A percentile compares a stretch with the other conserved stretches of the same genome.
These are phyloP conservation scores for Nycticebus coucang DNA, from an alignment of 2,113 vertebrate species.

Conservation along the genomic window DNA sequence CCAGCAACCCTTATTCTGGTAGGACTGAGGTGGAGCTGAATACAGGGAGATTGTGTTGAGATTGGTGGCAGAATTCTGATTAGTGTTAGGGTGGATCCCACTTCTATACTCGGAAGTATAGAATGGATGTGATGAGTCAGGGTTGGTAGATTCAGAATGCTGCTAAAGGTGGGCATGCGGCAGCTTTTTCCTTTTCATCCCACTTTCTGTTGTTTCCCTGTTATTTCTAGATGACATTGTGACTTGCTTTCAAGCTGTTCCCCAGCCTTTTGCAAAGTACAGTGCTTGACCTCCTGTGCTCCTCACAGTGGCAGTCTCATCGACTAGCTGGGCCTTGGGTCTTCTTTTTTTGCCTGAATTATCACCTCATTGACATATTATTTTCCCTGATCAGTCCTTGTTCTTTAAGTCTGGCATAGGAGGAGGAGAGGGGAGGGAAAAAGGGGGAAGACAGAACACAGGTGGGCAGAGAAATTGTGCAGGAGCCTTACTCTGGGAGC, in stretches of 20 bases:
- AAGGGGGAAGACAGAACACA: neutral
- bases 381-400: neutral
- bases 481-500: neutral
- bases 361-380: neutral
- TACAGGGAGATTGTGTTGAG: neutral
- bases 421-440: neutral
- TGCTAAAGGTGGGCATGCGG: neutral
- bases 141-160: neutral
- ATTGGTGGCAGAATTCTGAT: neutral
- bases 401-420: neutral
- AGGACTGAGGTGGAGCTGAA: conserved; percentile 63
- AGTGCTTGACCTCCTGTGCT: neutral
- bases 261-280: neutral
- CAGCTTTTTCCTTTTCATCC: neutral
- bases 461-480: neutral
- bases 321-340: neutral
- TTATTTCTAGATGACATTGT: neutral
- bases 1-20: conserved; percentile 98
- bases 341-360: neutral
- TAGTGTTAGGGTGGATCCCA: neutral
- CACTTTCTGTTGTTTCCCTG: neutral
- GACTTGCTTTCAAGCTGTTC: neutral
- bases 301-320: neutral
- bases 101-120: neutral
- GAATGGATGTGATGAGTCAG: neutral